Evolutionary conservation across 2,113 vertebrate genomes (phyloP).

Genomic region (Podarcis cretensis): DNA sequence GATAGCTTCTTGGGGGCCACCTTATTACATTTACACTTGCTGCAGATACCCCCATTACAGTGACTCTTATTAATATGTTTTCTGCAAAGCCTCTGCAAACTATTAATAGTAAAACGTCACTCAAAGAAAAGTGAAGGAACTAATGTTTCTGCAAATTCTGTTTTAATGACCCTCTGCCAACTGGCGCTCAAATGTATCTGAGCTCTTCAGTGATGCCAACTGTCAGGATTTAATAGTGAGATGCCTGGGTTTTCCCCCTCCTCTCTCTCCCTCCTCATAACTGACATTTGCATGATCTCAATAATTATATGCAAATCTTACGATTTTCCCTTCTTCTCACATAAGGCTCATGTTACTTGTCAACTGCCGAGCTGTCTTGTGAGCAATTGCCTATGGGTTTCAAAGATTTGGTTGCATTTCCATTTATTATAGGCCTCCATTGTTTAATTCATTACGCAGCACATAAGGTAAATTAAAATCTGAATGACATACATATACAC

Average conservation of each 20-base stretch:
- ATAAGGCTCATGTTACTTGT: conserved; percentile 89
- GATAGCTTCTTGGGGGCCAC: conserved; percentile 73
- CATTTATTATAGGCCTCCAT: conserved; percentile 84
- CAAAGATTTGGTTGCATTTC: conserved; percentile 87
- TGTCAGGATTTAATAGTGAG: conserved; percentile 89
- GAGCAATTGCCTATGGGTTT: conserved; percentile 82
- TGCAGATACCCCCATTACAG: conserved; percentile 81
- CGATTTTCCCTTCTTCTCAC: conserved; percentile 86
- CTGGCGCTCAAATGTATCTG: conserved; percentile 87
- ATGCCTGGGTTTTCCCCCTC: conserved; percentile 80
- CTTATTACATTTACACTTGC: conserved; percentile 78
- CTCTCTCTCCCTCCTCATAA: conserved; percentile 78
- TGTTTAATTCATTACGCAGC: conserved; percentile 85
- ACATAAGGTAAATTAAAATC: conserved; percentile 81
- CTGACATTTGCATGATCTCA: conserved; percentile 91
- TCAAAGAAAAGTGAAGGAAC: conserved; percentile 88
- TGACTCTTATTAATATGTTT: conserved; percentile 88
- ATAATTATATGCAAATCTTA: conserved; percentile 92
- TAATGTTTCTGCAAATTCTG: conserved; percentile 90
- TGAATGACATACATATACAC: conserved; percentile 79
- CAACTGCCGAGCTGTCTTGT: conserved; percentile 86
- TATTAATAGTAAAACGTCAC: conserved; percentile 90
- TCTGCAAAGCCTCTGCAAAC: conserved; percentile 87
- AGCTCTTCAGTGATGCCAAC: conserved; percentile 88
- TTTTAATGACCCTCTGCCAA: conserved; percentile 91